Evolutionary conservation across 2,113 vertebrate genomes (phyloP).

Genomic region (Oncorhynchus kisutch): DNA sequence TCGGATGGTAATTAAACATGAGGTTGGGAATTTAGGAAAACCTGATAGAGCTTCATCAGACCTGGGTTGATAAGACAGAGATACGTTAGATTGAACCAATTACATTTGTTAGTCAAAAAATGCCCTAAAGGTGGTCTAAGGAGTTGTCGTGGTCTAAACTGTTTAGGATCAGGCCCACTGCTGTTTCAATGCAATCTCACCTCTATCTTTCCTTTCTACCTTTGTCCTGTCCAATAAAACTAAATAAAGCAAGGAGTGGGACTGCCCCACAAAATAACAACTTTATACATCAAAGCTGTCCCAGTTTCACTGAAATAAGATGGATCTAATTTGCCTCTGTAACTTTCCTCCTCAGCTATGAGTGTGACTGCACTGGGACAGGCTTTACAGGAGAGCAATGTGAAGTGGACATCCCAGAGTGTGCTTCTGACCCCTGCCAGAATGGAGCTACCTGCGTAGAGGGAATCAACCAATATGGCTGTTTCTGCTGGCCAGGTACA

Average conservation of each 20-base stretch:
- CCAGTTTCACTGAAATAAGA: no score
- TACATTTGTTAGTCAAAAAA: not conserved
- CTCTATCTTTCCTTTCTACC: no score
- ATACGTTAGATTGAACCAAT: not conserved
- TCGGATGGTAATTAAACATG: slow-evolving; percentile 33
- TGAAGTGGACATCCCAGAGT: slow-evolving; percentile 87
- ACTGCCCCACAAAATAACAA: no score
- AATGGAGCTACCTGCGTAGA: slow-evolving; percentile 83
- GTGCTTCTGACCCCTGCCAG: slow-evolving; percentile 85
- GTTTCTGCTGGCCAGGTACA: slow-evolving; percentile 89
- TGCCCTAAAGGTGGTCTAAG: not conserved
- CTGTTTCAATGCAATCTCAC: no score
- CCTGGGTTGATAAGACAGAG: not conserved
- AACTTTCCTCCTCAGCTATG: slow-evolving; percentile 69
- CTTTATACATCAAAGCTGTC: not conserved
- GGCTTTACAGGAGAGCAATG: slow-evolving; percentile 84
- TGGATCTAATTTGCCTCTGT: not conserved
- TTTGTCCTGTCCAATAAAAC: no score
- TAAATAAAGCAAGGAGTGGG: no score
- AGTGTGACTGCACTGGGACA: slow-evolving; percentile 83
- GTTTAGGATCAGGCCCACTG: no score
- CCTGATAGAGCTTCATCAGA: slow-evolving; percentile 14
- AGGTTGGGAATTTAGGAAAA: slow-evolving; percentile 33
- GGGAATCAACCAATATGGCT: slow-evolving; percentile 79
- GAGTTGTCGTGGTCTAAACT: no score